Percentiles rank a stretch among this genome's conserved stretches.
Evolutionary conservation across 2,113 vertebrate species (phyloP).

Genomic region (Cephalopterus ornatus): DNA sequence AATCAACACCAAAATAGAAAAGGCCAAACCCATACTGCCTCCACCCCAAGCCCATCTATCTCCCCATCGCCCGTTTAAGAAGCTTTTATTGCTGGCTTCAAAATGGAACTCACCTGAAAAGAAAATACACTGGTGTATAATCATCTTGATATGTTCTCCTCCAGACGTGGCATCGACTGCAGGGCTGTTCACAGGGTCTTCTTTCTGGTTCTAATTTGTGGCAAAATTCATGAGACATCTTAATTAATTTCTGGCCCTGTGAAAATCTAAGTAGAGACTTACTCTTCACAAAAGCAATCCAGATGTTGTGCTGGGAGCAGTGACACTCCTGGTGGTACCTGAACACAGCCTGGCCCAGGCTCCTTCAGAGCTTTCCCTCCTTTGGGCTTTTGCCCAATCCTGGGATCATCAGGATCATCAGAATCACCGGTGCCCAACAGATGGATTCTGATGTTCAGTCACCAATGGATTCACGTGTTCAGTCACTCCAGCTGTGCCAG

Average conservation of each 20-base stretch:
- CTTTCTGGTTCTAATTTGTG: background rate
- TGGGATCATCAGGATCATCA: too few species aligned
- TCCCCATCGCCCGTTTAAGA: background rate
- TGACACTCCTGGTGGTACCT: too few species aligned
- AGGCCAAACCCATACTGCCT: background rate
- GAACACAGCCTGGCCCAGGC: background rate
- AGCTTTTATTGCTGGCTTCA: background rate
- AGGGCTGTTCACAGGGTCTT: background rate
- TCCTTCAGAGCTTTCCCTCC: background rate
- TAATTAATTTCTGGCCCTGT: background rate
- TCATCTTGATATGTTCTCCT: background rate
- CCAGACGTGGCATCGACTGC: background rate
- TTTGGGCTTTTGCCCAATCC: background rate
- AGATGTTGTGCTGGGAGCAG: background rate
- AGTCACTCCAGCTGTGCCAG: background rate
- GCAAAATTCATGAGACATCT: background rate
- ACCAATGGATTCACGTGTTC: background rate
- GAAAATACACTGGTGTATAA: background rate
- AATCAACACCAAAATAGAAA: background rate
- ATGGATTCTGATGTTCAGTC: too few species aligned
- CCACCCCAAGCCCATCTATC: background rate
- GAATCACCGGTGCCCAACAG: too few species aligned
- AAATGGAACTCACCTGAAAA: background rate
- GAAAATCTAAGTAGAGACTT: background rate
- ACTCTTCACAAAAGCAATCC: background rate